Base-by-base conservation (phyloP, 2,113 vertebrate genomes). In the Stegastes partitus region DNA sequence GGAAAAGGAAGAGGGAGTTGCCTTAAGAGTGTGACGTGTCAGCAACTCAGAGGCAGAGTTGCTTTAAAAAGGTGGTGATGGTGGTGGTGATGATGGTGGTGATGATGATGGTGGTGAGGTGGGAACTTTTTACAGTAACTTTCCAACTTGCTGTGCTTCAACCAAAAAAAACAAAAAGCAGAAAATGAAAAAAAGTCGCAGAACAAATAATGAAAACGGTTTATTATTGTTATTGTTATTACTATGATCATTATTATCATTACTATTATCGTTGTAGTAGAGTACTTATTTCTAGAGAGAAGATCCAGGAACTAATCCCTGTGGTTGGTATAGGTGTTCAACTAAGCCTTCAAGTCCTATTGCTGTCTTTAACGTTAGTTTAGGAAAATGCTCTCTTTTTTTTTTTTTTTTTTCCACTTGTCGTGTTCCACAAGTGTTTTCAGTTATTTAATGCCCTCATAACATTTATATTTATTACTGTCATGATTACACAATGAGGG, bases 101-200 rank as follows among this genome's bases (percentile, higher is more conserved):
- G 62, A 12, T 79, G 69, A 19, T 82, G 87, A 80, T 88, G 84
- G 74, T 92, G 84, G 86, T 94, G 89, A 93, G 93, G 79, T 94
- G 90, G 92, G 73, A 92, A 93, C 88, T 86, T 90, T 85, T 88
- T 83, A 87, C 87, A 80, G 85, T 89, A 91, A 91, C 90, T 94
- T 94, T 95, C 90, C 93, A 94, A 94, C 92, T 94, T 95, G 94
- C 94, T 94, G 94, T 95, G 94, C 92, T 94, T 93, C 89, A 92
- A 93, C 90, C 88, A 90, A 93, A 94, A 93, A n/a, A n/a, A n/a
- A n/a, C n/a, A n/a, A n/a, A n/a, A 84, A 90, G 88, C 15, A 1
- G 78, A 54, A 84, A 75, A 86, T 74, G 73, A 84, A 87, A 92
- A 91, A 91, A 92, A 87, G 77, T 88, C 44, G 54, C 90, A 93